A percentile compares a stretch with the other conserved stretches of the same genome.
These are phyloP conservation scores for Etia nguti DNA, from an alignment of 2,113 vertebrate genomes.

Conservation along the genomic window DNA sequence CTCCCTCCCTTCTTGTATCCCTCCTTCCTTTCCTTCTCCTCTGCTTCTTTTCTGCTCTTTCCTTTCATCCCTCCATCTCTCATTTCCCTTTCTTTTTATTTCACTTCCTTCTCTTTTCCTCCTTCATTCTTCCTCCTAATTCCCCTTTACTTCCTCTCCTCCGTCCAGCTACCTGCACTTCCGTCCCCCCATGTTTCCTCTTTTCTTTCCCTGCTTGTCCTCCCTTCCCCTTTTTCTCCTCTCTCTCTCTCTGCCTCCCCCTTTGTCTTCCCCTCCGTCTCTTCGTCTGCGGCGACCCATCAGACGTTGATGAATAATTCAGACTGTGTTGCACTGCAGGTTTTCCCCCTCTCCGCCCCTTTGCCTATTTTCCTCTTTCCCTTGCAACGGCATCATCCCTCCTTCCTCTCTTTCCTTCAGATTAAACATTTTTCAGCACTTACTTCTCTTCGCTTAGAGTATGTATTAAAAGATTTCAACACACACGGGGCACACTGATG, in stretches of 20 bases:
- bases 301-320: slow-evolving; percentile 78
- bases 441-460: neutral
- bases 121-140: neutral
- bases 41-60: neutral
- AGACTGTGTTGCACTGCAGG: slow-evolving; percentile 73
- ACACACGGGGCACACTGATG: neutral
- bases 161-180: neutral
- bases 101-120: neutral
- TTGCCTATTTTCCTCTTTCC: slow-evolving; percentile 1
- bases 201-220: neutral
- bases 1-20: neutral
- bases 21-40: neutral
- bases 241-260: neutral
- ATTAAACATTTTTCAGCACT: neutral
- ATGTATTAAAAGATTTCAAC: neutral
- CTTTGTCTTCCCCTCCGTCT: slow-evolving; percentile 18
- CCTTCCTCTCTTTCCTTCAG: neutral
- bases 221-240: neutral
- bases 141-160: neutral
- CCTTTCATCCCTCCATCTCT: neutral
- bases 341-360: slow-evolving; percentile 58
- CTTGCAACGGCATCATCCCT: slow-evolving; percentile 51
- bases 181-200: neutral
- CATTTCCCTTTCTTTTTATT: neutral
- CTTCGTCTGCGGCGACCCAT: slow-evolving; percentile 44